Evolutionary conservation across 2,888 invertebrate genomes (phyloP), one percentile per base, ranked within the genome.

Genomic region (Hetaerina titia): DNA sequence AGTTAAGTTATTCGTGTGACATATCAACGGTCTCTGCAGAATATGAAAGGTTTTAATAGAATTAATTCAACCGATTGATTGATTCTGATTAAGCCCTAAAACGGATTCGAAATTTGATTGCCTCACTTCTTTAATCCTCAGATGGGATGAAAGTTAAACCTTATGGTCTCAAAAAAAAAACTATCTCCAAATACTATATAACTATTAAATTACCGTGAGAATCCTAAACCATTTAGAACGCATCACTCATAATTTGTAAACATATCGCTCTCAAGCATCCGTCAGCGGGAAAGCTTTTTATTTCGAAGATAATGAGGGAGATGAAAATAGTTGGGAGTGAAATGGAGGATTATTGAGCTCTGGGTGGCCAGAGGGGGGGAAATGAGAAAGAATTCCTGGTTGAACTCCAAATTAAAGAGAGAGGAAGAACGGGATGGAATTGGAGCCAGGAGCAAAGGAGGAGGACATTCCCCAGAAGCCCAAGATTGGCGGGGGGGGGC

Each of bases 371-470:
- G 31, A 13, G 92, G 92, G 22, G 22, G 22, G 11, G 45, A 63
- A 5, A 6, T 45, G 31, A 45, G 92, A 69, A 45, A 31, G 64
- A 63, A 69, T 22, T n/a, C 69, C 69, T 45, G 92, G n/a, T 56
- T 31, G 69, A 92, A 92, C 69, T 17, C 74, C 19, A 92, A 69
- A 92, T 92, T 92, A 92, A 81, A 81, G 92, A 90, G 90, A 63
- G 90, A 31, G 90, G 58, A 17, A 90, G 31, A 64, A 64, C 60
- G 31, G 31, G 19, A 17, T 17, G 64, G 63, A 58, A 45, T 25
- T 19, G 45, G 25, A 56, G 45, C 25, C 13, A 25, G 13, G 89
- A 1, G 58, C 0, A 45, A 63, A 63, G 63, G 60, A 25, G 60
- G 25, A 90, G 19, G 45, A 22, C 25, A 63, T 15, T 4, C 19